phyloP scores from a whole-genome alignment of 2,113 vertebrate species.

The Phocoena sinus region DNA sequence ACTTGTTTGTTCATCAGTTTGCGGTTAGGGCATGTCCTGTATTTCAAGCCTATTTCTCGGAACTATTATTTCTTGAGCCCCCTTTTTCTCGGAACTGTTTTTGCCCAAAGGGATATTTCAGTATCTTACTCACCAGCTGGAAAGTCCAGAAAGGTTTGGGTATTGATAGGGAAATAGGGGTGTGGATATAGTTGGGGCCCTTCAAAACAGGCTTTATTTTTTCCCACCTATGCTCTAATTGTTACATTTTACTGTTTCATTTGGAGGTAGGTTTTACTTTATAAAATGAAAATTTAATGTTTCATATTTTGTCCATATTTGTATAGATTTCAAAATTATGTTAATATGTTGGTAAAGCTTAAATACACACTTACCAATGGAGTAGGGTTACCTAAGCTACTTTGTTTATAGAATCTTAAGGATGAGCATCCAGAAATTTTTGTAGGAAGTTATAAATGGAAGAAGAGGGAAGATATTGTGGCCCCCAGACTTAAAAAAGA shows the following conservation, averaged over 20 bases:
- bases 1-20: too few species aligned
- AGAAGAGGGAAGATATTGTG: conserved; percentile 41
- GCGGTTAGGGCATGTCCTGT: too few species aligned
- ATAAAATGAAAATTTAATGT: conserved; percentile 26
- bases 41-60: too few species aligned
- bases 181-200: too few species aligned
- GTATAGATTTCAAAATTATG: conserved; percentile 20
- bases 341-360: not conserved
- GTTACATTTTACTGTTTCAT: not conserved
- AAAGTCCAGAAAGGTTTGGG: too few species aligned
- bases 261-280: conserved; percentile 35
- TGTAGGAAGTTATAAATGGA: not conserved
- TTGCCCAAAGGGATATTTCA: too few species aligned
- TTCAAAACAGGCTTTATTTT: not conserved
- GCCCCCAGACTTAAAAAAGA: not conserved
- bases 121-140: too few species aligned
- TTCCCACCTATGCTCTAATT: not conserved
- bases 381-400: not conserved
- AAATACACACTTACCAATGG: not conserved
- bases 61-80: too few species aligned
- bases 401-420: not conserved
- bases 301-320: conserved; percentile 20
- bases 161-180: too few species aligned
- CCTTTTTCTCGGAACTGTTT: too few species aligned
- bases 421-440: not conserved